Percentiles rank a stretch among this genome's conserved stretches.
These are phyloP conservation scores for Oncorhynchus masou DNA, from an alignment of 2,113 vertebrate genomes.

Conservation along the genomic window DNA sequence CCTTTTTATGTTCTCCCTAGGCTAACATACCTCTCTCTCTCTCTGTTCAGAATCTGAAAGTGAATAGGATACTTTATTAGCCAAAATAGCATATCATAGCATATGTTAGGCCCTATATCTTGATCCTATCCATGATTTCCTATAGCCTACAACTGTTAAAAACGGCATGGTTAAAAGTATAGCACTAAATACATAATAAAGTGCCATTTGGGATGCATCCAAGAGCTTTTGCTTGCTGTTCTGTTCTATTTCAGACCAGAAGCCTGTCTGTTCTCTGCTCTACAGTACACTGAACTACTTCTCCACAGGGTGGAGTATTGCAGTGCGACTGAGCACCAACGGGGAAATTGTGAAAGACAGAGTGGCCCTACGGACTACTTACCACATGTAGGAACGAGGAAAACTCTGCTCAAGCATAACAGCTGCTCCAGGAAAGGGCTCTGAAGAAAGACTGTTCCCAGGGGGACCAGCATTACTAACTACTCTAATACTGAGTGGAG, in stretches of 20 bases:
- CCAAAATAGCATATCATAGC: too few species aligned
- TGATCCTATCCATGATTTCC: too few species aligned
- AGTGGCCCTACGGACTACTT: conserved; percentile 32
- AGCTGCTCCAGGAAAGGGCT: too few species aligned
- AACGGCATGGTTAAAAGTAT: too few species aligned
- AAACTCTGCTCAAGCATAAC: conserved; percentile 11
- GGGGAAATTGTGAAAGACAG: conserved; percentile 41
- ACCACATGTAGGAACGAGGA: conserved; percentile 33
- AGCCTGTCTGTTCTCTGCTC: background rate
- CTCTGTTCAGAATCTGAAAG: background rate
- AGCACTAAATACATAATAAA: too few species aligned
- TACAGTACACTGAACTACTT: background rate
- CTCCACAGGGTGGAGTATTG: conserved; percentile 40
- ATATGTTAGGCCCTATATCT: too few species aligned
- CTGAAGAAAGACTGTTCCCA: too few species aligned
- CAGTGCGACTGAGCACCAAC: conserved; percentile 17
- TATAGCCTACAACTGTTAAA: too few species aligned
- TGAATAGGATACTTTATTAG: too few species aligned
- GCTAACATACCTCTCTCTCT: background rate
- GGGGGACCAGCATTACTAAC: too few species aligned
- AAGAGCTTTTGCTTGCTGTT: background rate
- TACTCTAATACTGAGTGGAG: too few species aligned
- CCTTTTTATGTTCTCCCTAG: background rate
- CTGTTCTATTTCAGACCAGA: background rate
- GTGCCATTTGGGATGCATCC: background rate